Evolutionary conservation across 2,113 vertebrate genomes (phyloP), one percentile per base, ranked within the genome.

Genomic region (Tinamus guttatus): DNA sequence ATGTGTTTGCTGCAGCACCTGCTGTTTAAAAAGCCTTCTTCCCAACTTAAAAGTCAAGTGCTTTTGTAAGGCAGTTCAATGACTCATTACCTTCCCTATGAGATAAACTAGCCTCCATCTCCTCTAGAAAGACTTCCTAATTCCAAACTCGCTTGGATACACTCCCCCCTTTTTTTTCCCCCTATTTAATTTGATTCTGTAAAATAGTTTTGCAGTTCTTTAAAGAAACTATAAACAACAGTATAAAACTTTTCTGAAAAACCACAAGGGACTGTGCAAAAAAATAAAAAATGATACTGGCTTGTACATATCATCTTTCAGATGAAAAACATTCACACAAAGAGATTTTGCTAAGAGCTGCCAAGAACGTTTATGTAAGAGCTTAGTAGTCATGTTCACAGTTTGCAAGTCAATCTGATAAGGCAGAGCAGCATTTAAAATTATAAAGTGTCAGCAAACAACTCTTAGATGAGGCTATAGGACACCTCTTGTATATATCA

Each of bases 301-400:
- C 8, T 85, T 88, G 6, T 47, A 5, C 25, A 38, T 60, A 41
- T 9, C 60, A 78, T 60, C 34, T 83, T 47, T 69, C 81, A 90
- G 54, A 93, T 51, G 38, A 89, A 60, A 90, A 90, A 81, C 11
- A 78, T 77, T 88, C 0, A 0, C 58, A 78, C 36, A 65, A 90
- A 90, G 20, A 22, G 21, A 81, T 78, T 94, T 88, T 86, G 18
- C 85, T 51, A 78, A 15, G 3, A 84, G 6, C 28, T 93, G 51
- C 69, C 89, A 92, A 75, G 62, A 94, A 78, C 1, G 2, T 81
- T 95, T 81, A 90, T 90, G 32, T 67, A 89, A 94, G 52, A 93
- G 36, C 51, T 21, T 89, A 68, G 28, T 21, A 95, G 52, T 81
- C 56, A 27, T 84, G 22, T 64, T 95, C 69, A 54, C 56, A 84